Evolutionary conservation across 2,797 vertebrate species (phyloP).

Genomic region (Podarcis lilfordi): DNA sequence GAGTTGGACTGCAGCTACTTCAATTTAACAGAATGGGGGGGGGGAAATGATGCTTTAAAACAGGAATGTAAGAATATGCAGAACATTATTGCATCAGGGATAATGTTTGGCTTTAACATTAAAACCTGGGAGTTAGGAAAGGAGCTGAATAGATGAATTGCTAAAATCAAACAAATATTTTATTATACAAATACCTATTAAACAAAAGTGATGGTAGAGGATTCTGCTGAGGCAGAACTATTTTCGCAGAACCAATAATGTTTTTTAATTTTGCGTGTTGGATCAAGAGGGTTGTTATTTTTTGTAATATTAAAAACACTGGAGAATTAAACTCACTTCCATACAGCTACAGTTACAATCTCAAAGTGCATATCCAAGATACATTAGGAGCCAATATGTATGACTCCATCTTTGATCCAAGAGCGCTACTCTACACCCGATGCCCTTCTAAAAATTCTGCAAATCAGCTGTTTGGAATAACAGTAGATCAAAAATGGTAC

Average conservation of each 20-base stretch:
- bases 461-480: background rate
- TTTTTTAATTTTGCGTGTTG: background rate
- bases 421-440: background rate
- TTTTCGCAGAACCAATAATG: background rate
- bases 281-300: background rate
- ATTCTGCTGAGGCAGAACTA: background rate
- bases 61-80: background rate
- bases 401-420: background rate
- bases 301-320: constrained; percentile 8
- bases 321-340: background rate
- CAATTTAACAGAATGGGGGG: background rate
- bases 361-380: background rate
- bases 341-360: too few species aligned
- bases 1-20: background rate
- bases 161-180: constrained; percentile 9
- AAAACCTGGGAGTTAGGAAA: background rate
- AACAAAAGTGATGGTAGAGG: background rate
- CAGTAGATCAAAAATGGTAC: background rate
- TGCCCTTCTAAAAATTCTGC: background rate
- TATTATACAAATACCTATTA: background rate
- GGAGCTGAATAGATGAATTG: background rate
- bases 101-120: background rate
- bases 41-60: background rate
- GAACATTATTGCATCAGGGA: accelerated
- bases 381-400: background rate